A percentile compares a stretch with the other conserved stretches of the same genome.
Evolutionary conservation across 2,113 vertebrate species (phyloP).

Genomic region (Dipodomys merriami): DNA sequence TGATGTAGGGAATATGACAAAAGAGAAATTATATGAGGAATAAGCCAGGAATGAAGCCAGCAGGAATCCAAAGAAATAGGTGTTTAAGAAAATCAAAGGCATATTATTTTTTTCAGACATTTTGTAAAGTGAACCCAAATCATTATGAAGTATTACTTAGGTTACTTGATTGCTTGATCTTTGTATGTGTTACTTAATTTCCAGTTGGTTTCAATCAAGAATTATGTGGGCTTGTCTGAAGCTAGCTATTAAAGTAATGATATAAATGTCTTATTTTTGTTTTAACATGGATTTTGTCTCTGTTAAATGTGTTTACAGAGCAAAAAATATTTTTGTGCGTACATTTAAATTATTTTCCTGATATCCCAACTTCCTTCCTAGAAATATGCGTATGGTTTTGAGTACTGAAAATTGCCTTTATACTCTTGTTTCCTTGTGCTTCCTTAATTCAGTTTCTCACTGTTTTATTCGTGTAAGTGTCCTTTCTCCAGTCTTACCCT

Average conservation of each 20-base stretch:
- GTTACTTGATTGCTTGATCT: slow-evolving; percentile 40
- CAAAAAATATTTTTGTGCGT: background rate
- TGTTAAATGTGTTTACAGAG: slow-evolving; percentile 41
- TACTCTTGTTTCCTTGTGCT: background rate
- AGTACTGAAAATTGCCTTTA: slow-evolving; percentile 6
- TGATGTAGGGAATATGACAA: background rate
- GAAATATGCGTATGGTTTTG: background rate
- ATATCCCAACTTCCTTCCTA: background rate
- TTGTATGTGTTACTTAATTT: slow-evolving; percentile 21
- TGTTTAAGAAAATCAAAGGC: slow-evolving; percentile 24
- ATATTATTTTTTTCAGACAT: slow-evolving; percentile 22
- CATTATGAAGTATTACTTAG: background rate
- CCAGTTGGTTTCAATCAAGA: slow-evolving; percentile 45
- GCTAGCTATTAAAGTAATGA: background rate
- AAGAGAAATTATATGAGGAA: slow-evolving; percentile 7
- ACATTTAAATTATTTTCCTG: background rate
- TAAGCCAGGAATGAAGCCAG: background rate
- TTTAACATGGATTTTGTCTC: background rate
- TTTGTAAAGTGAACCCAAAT: slow-evolving; percentile 8
- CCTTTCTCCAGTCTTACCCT: slow-evolving; percentile 40
- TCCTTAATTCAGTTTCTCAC: background rate
- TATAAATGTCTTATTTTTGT: slow-evolving; percentile 1
- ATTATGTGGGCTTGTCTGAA: slow-evolving; percentile 31
- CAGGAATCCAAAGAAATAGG: slow-evolving; percentile 13
- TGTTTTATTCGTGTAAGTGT: slow-evolving; percentile 44